Evolutionary conservation across 2,888 invertebrate species (phyloP), one percentile per base, ranked within the genome.

Genomic region (Drosophila pegasa): DNA sequence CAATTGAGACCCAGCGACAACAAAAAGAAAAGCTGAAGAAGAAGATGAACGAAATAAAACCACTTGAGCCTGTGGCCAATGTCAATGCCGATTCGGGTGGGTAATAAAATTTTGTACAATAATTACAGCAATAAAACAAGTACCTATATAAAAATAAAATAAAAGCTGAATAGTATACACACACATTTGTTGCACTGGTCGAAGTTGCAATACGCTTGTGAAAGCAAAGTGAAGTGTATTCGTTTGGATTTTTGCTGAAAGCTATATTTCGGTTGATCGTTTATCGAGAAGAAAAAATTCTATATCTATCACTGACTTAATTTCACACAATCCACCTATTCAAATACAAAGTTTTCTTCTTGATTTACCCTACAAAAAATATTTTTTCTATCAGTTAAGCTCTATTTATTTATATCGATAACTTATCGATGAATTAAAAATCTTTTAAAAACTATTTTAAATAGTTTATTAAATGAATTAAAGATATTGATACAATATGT

Each of bases 101-200:
- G 43, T 84, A 80, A 88, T 84, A 88, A 88, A 88, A 82, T 78
- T 80, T 86, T 62, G 78, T 69, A 75, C 81, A 84, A 87, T 88
- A 88, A 84, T 84, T 87, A 74, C 87, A 74, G 72, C 67, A 68
- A 88, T 88, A 88, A 88, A 88, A 82, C 16, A 72, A 51, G 56
- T 43, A 52, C 56, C 58, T 67, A 73, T 63, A 61, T 65, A 48
- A 64, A 54, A 60, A 55, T 27, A 56, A 56, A 54, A 45, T 29
- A 18, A 22, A 62, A 59, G 40, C 59, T 70, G 48, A 69, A 68
- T 55, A 63, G 22, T 52, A 66, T 40, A 37, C 10, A 3, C 1
- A 16, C n/a, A n/a, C n/a, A 40, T 43, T 18, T 47, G 7, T 14
- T 18, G 4, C 3, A 12, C 29, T 37, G 50, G 41, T 35, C 57